phyloP scores from a whole-genome alignment of 92 coral and sea anemone species.

The Parazoanthus swiftii region DNA sequence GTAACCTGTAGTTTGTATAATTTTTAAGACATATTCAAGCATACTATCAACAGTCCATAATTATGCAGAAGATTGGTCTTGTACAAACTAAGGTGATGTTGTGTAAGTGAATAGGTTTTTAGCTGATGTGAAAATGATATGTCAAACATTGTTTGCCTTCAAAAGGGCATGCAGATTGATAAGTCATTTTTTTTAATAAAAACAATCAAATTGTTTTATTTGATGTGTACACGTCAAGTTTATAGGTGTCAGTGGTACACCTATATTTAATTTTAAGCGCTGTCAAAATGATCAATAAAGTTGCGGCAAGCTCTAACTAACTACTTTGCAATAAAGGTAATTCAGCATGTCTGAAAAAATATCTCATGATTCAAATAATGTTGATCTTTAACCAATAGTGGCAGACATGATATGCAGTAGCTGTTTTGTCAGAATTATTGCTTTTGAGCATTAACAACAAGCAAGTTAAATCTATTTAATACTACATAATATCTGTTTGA shows the following conservation, averaged over 20 bases:
- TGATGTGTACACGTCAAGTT: slow-evolving; percentile 11
- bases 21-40: background rate
- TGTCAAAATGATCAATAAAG: background rate
- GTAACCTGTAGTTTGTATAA: background rate
- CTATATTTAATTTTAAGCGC: background rate
- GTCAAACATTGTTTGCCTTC: background rate
- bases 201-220: background rate
- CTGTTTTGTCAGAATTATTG: too few relatives aligned
- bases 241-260: background rate
- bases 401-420: too few relatives aligned
- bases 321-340: background rate
- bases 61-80: background rate
- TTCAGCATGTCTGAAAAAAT: background rate
- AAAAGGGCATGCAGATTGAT: background rate
- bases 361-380: background rate
- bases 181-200: slow-evolving; percentile 12
- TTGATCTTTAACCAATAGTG: too few relatives aligned
- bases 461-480: too few relatives aligned
- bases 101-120: background rate
- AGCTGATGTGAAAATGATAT: background rate
- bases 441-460: too few relatives aligned
- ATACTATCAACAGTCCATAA: background rate
- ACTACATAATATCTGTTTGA: too few relatives aligned
- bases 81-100: background rate
- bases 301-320: background rate